A percentile compares a stretch with the other conserved stretches of the same genome.
Evolutionary conservation across 2,797 vertebrate genomes (phyloP).

Genomic region (Poecile montanus): DNA sequence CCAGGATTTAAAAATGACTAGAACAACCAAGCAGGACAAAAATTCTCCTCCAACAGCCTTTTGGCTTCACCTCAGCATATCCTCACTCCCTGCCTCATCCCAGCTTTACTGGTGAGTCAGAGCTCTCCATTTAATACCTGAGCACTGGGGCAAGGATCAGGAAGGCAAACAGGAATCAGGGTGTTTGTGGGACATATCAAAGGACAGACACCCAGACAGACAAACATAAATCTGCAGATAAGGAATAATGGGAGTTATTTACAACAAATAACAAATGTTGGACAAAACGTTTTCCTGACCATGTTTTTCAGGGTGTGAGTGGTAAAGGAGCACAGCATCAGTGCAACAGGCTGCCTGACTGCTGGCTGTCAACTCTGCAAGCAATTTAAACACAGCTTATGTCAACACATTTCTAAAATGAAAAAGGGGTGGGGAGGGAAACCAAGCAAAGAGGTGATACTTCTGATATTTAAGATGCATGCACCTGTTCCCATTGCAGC

Average conservation of each 20-base stretch:
- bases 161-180: not conserved
- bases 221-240: not conserved
- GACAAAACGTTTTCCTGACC: not conserved
- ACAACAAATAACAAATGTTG: not conserved
- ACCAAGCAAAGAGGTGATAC: not conserved
- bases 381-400: not conserved
- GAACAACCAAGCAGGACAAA: not conserved
- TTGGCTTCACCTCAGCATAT: not conserved
- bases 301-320: not conserved
- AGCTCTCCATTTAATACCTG: not conserved
- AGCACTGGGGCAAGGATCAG: not conserved
- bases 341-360: not conserved
- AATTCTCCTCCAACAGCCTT: not conserved
- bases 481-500: not conserved
- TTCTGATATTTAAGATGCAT: not conserved
- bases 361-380: not conserved
- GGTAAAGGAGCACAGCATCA: not conserved
- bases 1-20: not conserved
- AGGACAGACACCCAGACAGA: not conserved
- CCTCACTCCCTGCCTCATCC: not conserved
- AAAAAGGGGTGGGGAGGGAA: not conserved
- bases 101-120: not conserved
- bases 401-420: not conserved
- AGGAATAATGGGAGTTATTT: not conserved
- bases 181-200: not conserved